phyloP scores from a whole-genome alignment of 1,140 invertebrate species.

The Drosophila tsacasi region DNA sequence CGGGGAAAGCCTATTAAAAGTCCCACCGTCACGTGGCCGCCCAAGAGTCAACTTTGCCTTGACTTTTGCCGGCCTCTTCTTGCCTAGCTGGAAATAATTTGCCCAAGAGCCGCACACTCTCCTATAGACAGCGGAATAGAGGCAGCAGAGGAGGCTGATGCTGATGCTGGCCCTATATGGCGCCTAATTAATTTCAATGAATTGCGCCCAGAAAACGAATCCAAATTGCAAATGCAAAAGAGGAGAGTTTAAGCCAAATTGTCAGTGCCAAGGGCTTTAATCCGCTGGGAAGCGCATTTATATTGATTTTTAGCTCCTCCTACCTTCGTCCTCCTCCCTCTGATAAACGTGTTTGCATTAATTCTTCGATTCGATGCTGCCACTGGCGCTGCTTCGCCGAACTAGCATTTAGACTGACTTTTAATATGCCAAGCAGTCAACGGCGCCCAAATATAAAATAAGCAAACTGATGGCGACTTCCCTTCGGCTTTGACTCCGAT shows the following conservation, averaged over 20 bases:
- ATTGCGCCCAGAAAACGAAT: slow-evolving; percentile 48
- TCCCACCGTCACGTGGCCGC: slow-evolving; percentile 25
- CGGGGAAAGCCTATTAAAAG: slow-evolving; percentile 55
- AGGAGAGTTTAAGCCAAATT: slow-evolving; percentile 4
- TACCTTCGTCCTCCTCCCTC: slow-evolving; percentile 5
- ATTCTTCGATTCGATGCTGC: slow-evolving; percentile 24
- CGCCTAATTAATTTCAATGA: slow-evolving; percentile 74
- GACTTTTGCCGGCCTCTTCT: slow-evolving; percentile 50
- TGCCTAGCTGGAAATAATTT: slow-evolving; percentile 45
- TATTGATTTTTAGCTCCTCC: slow-evolving; percentile 56
- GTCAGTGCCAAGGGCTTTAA: slow-evolving; percentile 2
- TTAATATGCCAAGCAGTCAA: slow-evolving; percentile 25
- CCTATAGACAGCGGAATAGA: not conserved
- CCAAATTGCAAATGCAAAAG: slow-evolving; percentile 15
- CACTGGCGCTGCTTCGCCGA: not conserved
- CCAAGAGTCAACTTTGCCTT: slow-evolving; percentile 60
- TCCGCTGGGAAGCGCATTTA: slow-evolving; percentile 31
- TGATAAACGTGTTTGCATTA: slow-evolving; percentile 70
- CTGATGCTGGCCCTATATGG: slow-evolving; percentile 65
- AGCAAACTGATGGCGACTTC: slow-evolving; percentile 22
- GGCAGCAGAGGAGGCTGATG: slow-evolving; percentile 32
- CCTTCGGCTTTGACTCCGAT: slow-evolving; percentile 16
- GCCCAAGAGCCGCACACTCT: slow-evolving; percentile 56
- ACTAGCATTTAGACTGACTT: slow-evolving; percentile 26
- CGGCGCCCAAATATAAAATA: slow-evolving; percentile 29